Percentiles rank a stretch among this genome's conserved stretches.
Evolutionary conservation across 2,113 vertebrate genomes (phyloP).

Genomic region (Thamnaconus septentrionalis): DNA sequence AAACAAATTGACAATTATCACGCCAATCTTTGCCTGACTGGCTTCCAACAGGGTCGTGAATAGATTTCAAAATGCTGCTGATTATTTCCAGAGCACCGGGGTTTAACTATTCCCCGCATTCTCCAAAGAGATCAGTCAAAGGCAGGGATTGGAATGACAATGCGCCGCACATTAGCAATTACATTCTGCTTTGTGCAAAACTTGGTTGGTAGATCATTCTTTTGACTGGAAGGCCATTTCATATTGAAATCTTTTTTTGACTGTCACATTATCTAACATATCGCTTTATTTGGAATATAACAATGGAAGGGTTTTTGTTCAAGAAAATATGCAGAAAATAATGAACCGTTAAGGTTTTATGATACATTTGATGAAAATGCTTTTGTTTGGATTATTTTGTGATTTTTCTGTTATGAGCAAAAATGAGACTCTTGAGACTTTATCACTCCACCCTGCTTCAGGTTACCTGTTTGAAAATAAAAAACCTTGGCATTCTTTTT

Average conservation of each 20-base stretch:
- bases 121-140: slow-evolving; percentile 20
- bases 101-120: slow-evolving; percentile 23
- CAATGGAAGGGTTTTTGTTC: no score
- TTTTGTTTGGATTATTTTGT: no score
- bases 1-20: slow-evolving; percentile 50
- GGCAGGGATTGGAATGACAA: slow-evolving; percentile 28
- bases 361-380: no score
- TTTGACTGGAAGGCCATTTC: slow-evolving; percentile 11
- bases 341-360: no score
- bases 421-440: no score
- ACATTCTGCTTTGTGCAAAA: slow-evolving; percentile 1
- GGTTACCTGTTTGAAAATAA: no score
- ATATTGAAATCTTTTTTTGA: neutral
- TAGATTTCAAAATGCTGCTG: slow-evolving; percentile 47
- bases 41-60: slow-evolving; percentile 46
- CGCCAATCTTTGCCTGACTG: slow-evolving; percentile 37
- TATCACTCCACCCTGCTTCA: no score
- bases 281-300: no score
- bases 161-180: slow-evolving; percentile 26
- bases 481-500: no score
- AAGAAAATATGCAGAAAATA: no score
- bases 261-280: no score
- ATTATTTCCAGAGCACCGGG: slow-evolving; percentile 36
- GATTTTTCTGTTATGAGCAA: no score
- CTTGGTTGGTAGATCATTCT: slow-evolving; percentile 19